Base-by-base conservation (phyloP, 2,113 vertebrate genomes). In the Silurus asotus region DNA sequence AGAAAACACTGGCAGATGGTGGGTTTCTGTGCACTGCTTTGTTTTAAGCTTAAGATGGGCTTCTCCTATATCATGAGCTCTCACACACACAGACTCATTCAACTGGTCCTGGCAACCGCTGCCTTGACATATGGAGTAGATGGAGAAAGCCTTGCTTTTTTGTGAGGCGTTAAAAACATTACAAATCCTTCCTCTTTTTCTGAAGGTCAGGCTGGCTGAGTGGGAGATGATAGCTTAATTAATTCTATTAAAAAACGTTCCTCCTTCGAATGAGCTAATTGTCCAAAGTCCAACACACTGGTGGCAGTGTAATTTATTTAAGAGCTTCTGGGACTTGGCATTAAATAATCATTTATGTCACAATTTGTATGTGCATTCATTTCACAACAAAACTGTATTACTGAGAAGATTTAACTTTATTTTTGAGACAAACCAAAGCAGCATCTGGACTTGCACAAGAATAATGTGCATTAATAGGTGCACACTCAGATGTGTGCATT, bases 181-280 rank as follows among this genome's bases (percentile, higher is more conserved):
- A 86, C 67, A 86, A 86, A 64, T 53, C 69, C 25, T 82, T 62
- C 17, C 69, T 56, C 59, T n/a, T 86, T n/a, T 72, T 20, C 64
- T 49, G 62, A 61, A 86, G 84, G 37, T 86, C 65, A 81, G 51
- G 20, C 64, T 69, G 5, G 7, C 51, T 70, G 20, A 17, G 13
- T 67, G 64, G 45, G 72, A 75, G 51, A 67, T 69, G 62, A 49
- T 0, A 76, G 64, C 62, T 45, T 56, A 74, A 64, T 55, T 45
- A 83, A 79, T 37, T 53, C 53, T 75, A 20, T 81, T 69, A 62
- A 64, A 5, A 61, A 84, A n/a, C 11, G 3, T 69, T 51, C 3
- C 65, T 81, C 45, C 6, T 49, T 72, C n/a, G 53, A 55, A 28
- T 28, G 55, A 56, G 45, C 20, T 77, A 72, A 28, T 51, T 76